Evolutionary conservation across 1,140 invertebrate species (phyloP).

Genomic region (Notospermus geniculatus): DNA sequence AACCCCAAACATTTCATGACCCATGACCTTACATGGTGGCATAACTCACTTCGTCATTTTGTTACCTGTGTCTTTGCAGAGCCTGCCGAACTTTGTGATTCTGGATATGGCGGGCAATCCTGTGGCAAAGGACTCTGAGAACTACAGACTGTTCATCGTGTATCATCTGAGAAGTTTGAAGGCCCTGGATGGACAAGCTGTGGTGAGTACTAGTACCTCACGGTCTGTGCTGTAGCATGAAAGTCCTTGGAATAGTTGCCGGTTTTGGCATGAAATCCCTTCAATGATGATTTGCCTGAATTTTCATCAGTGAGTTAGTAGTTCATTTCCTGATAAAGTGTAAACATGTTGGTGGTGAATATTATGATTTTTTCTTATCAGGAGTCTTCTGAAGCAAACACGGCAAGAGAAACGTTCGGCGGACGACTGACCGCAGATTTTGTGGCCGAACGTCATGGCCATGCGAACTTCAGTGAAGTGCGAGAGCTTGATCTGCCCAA

Average conservation of each 20-base stretch:
- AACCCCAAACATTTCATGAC: background rate
- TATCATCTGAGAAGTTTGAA: conserved; percentile 53
- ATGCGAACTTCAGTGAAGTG: conserved; percentile 47
- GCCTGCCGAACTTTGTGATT: conserved; percentile 45
- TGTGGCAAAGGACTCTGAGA: conserved; percentile 44
- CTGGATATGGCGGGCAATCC: conserved; percentile 54
- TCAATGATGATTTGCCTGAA: background rate
- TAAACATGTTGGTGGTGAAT: too few relatives aligned
- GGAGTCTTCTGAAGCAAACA: conserved; percentile 47
- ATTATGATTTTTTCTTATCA: too few relatives aligned
- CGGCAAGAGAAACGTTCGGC: conserved; percentile 53
- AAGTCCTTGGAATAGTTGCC: too few relatives aligned
- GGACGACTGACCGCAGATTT: conserved; percentile 54
- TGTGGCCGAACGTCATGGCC: conserved; percentile 51
- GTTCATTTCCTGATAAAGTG: too few relatives aligned
- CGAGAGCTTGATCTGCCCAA: conserved; percentile 51
- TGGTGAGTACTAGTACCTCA: conserved; percentile 46
- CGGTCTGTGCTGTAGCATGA: too few relatives aligned
- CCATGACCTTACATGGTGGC: background rate
- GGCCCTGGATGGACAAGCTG: conserved; percentile 50
- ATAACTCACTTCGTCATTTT: background rate
- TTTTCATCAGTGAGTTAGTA: background rate
- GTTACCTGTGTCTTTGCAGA: conserved; percentile 31
- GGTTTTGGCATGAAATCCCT: background rate
- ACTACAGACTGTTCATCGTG: conserved; percentile 54